Evolutionary conservation across 1,140 invertebrate species (phyloP).

Genomic region (Drosophila bipectinata): DNA sequence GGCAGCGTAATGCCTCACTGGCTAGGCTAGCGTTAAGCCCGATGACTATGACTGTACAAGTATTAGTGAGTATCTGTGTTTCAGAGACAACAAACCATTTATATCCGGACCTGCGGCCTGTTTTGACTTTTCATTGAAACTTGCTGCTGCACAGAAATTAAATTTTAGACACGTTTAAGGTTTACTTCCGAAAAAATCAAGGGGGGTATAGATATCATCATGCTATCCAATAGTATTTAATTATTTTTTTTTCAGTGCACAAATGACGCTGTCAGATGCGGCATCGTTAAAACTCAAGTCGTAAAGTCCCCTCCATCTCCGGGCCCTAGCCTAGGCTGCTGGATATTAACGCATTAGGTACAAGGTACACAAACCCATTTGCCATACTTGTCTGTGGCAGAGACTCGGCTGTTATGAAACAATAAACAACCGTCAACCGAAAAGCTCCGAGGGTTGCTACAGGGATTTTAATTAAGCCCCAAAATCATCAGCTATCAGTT

Average conservation of each 20-base stretch:
- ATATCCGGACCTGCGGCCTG: constrained; percentile 81
- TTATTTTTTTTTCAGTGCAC: constrained; percentile 22
- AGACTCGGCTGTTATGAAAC: constrained; percentile 79
- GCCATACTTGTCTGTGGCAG: constrained; percentile 61
- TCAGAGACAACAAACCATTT: constrained; percentile 77
- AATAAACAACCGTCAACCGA: constrained; percentile 72
- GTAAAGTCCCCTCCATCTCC: constrained; percentile 33
- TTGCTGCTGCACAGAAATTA: constrained; percentile 44
- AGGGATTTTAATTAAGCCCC: constrained; percentile 36
- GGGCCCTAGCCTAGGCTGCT: constrained; percentile 10
- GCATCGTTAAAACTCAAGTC: constrained; percentile 73
- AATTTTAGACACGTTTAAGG: background rate
- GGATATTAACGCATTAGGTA: constrained; percentile 80
- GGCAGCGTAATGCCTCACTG: constrained; percentile 79
- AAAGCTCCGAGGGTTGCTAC: constrained; percentile 31
- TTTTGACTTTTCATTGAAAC: constrained; percentile 81
- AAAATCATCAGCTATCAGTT: background rate
- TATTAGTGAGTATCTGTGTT: constrained; percentile 25
- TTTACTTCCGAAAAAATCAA: background rate
- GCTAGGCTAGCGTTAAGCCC: constrained; percentile 72
- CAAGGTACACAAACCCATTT: constrained; percentile 81
- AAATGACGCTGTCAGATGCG: constrained; percentile 12
- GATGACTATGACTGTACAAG: constrained; percentile 71
- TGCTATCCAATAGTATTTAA: too few relatives aligned
- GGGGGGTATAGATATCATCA: too few relatives aligned